Percentiles rank a stretch among this genome's conserved stretches.
Conservation (phyloP, 2,888 invertebrate species). For the Drosophila rubida region DNA sequence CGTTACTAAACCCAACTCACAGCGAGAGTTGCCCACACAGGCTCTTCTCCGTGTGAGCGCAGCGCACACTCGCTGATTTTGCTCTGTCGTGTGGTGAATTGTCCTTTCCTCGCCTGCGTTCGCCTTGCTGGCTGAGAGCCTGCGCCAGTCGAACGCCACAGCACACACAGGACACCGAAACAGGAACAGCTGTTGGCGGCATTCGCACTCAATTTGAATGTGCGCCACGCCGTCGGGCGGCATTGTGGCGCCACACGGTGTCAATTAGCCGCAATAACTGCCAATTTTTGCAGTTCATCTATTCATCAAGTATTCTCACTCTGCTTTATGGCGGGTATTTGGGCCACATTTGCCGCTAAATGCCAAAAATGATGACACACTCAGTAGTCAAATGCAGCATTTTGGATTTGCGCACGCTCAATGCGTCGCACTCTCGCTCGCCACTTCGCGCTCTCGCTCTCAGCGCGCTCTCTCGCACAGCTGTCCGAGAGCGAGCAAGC, state of each 20-base stretch:
- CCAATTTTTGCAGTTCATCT: not conserved
- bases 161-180: slow-evolving; percentile 13
- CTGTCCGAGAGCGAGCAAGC: slow-evolving; percentile 47
- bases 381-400: not conserved
- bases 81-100: slow-evolving; percentile 57
- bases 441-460: slow-evolving; percentile 1
- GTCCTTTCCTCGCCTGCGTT: not conserved
- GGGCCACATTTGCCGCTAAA: not conserved
- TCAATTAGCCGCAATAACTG: not conserved
- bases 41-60: slow-evolving; percentile 24
- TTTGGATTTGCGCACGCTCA: slow-evolving; percentile 62
- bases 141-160: slow-evolving; percentile 44
- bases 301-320: not conserved
- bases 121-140: slow-evolving; percentile 39
- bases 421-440: slow-evolving; percentile 6
- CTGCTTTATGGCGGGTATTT: rapidly evolving
- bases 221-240: not conserved
- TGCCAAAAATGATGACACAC: slow-evolving; percentile 1
- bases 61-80: slow-evolving; percentile 65
- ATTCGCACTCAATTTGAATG: slow-evolving; percentile 35
- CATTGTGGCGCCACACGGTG: not conserved
- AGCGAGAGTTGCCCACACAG: slow-evolving; percentile 49
- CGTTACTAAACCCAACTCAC: slow-evolving; percentile 74
- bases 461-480: slow-evolving; percentile 46
- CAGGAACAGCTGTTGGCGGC: slow-evolving; percentile 66